phyloP scores from a whole-genome alignment of 2,888 invertebrate genomes.

The Calameuta idolon region DNA sequence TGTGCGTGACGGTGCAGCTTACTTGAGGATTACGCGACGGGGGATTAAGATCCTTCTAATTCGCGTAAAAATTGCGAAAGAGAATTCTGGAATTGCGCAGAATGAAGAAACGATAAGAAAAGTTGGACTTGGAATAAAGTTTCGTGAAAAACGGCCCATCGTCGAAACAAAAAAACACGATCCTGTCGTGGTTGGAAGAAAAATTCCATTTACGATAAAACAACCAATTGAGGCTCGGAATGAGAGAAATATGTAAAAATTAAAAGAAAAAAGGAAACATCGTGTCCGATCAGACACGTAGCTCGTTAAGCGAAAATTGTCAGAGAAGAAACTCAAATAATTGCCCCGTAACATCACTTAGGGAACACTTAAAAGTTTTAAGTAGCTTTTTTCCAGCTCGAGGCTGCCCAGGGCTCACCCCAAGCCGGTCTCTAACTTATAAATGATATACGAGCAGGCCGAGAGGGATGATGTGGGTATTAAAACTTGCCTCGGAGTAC shows the following conservation, averaged over 20 bases:
- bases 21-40: not conserved
- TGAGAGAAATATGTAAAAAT: conserved; percentile 6
- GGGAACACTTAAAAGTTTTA: conserved; percentile 58
- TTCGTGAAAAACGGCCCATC: not conserved
- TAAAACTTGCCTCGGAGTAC: conserved; percentile 23
- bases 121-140: not conserved
- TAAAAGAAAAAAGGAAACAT: not conserved
- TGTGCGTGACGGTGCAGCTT: not conserved
- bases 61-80: not conserved
- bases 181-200: not conserved
- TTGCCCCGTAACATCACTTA: conserved; percentile 57
- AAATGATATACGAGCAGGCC: conserved; percentile 43
- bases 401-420: conserved; percentile 10
- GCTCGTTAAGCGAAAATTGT: conserved; percentile 36
- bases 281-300: not conserved
- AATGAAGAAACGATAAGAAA: too few species aligned
- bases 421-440: conserved; percentile 41
- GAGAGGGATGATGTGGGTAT: conserved; percentile 21
- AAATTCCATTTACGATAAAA: conserved; percentile 1
- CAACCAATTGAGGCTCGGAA: not conserved
- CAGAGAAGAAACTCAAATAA: conserved; percentile 52
- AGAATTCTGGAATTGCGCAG: not conserved
- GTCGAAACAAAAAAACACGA: not conserved
- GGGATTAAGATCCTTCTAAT: not conserved
- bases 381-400: conserved; percentile 44